phyloP scores from a whole-genome alignment of 2,113 vertebrate species.

The Pongo abelii region DNA sequence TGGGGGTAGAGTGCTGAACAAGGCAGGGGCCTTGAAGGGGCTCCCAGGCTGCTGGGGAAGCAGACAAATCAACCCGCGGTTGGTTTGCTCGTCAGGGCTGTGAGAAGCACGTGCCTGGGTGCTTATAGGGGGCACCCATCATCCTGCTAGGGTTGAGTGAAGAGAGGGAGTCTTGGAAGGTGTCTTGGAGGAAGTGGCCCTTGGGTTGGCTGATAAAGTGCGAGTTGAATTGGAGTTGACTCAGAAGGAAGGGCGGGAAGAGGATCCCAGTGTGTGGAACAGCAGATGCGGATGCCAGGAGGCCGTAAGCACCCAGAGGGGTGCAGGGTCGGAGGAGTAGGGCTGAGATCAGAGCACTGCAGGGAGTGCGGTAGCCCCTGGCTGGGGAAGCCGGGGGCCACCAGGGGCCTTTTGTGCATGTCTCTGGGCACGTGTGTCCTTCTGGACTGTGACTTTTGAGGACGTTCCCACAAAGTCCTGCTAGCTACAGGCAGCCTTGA shows the following conservation, averaged over 20 bases:
- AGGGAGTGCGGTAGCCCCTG: neutral
- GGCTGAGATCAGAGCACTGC: neutral
- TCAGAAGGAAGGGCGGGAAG: neutral
- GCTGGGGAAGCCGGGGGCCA: neutral
- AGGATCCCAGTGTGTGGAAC: rapidly evolving
- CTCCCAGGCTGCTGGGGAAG: neutral
- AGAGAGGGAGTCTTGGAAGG: neutral
- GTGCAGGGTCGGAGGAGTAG: rapidly evolving
- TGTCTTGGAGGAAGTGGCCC: neutral
- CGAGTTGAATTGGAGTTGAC: neutral
- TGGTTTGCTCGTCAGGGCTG: neutral
- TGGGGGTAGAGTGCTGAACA: too few species aligned
- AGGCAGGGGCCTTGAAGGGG: too few species aligned
- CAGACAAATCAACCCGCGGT: rapidly evolving
- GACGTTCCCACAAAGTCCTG: neutral
- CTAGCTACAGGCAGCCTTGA: neutral
- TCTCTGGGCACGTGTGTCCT: rapidly evolving
- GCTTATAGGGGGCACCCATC: neutral
- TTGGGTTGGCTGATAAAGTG: neutral
- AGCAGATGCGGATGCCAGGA: neutral
- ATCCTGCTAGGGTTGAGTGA: too few species aligned
- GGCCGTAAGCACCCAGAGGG: neutral
- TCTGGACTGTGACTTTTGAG: neutral
- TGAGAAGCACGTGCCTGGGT: neutral
- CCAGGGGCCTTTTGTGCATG: rapidly evolving